Evolutionary conservation across 2,797 vertebrate genomes (phyloP), one percentile per base, ranked within the genome.

Genomic region (Geotrypetes seraphini): DNA sequence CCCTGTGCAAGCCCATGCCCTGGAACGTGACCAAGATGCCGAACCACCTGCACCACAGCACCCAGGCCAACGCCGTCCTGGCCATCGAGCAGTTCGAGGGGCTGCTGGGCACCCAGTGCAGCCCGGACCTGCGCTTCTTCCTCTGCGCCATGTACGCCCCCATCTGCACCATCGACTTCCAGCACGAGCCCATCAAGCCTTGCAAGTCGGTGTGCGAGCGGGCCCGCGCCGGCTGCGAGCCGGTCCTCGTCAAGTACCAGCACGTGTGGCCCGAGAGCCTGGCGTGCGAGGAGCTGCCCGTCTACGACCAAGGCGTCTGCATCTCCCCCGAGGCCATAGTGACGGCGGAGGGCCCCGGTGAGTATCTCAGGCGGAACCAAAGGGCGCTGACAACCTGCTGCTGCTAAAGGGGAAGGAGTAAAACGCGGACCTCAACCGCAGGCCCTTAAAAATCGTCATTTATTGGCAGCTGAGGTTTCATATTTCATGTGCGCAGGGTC

Each of bases 11-110:
- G 39, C 76, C 90, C 23, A 85, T 97, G 84, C 91, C 92, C 8
- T 98, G 95, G 95, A 98, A 98, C 85, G 86, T 97, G 89, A 98
- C 95, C 57, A 96, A 95, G 71, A 97, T 98, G 93, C 95, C 95
- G 31, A 98, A 97, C 83, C 95, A 98, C 69, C 89, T 98, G 60
- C 95, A 98, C 74, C 95, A 98, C 86, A 98, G 95, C 83, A 98
- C 95, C 31, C 95, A 98, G 79, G 95, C 90, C 53, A 97, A 97
- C 79, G 95, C 95, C 23, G 84, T 98, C 50, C 82, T 98, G 71
- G 92, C 95, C 56, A 96, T 98, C 53, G 95, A 98, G 76, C 95
- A 97, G 80, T 98, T 92, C 47, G 92, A 97, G 37, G 91, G 87
- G 27, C 78, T 98, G 37, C 72, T 98, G 71, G 88, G 85, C 34